Evolutionary conservation across 2,113 vertebrate species (phyloP).

Genomic region (Morone chrysops): DNA sequence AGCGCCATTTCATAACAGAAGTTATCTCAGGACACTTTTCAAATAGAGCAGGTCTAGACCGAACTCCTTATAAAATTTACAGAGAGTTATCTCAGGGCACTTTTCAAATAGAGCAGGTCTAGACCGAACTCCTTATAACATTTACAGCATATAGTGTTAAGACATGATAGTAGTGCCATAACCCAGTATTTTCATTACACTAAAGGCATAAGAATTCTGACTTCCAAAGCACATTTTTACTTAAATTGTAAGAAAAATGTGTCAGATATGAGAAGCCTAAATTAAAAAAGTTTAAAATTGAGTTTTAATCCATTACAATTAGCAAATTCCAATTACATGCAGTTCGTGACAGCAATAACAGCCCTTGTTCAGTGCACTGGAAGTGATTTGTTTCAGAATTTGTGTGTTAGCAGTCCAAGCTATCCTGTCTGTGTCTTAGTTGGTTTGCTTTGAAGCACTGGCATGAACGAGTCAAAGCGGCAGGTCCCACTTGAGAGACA

Average conservation of each 20-base stretch:
- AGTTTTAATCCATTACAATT: background rate
- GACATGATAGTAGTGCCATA: background rate
- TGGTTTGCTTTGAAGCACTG: slow-evolving; percentile 15
- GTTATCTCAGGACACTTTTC: too few species aligned
- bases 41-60: too few species aligned
- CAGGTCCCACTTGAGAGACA: slow-evolving; percentile 32
- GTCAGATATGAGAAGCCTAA: background rate
- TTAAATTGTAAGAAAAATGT: background rate
- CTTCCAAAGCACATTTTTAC: background rate
- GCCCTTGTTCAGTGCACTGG: background rate
- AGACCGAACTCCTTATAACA: too few species aligned
- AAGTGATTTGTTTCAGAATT: background rate
- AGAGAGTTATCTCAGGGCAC: too few species aligned
- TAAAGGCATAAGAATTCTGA: background rate
- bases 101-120: too few species aligned
- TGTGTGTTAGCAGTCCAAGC: background rate
- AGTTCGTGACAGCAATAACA: background rate
- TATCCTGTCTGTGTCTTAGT: background rate
- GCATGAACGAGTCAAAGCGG: background rate
- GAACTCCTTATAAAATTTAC: too few species aligned
- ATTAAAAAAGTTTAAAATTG: background rate
- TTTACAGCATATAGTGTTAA: background rate
- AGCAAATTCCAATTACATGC: slow-evolving; percentile 1
- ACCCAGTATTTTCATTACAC: background rate
- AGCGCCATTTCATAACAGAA: too few species aligned